A percentile compares a stretch with the other conserved stretches of the same genome.
phyloP scores from a whole-genome alignment of 2,113 vertebrate species.

The Guaruba guarouba region DNA sequence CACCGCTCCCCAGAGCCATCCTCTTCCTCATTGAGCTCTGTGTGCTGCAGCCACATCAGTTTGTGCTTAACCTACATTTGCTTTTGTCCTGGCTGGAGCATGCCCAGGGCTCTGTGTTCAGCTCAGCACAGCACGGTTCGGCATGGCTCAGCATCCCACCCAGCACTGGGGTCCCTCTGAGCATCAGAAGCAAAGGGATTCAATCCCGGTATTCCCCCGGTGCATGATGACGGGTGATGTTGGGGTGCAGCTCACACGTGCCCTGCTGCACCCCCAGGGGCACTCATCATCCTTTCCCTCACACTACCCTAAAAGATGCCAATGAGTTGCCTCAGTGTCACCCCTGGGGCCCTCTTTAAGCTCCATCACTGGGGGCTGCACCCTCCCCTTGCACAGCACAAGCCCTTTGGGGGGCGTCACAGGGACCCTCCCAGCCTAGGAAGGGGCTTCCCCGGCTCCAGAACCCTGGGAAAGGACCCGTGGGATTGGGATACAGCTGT shows the following conservation, averaged over 20 bases:
- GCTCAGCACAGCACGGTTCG: background rate
- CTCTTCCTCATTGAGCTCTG: background rate
- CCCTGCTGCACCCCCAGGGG: background rate
- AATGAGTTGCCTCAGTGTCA: background rate
- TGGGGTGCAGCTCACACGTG: background rate
- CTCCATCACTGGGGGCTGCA: background rate
- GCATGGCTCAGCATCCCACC: rapidly evolving
- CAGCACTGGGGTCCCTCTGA: background rate
- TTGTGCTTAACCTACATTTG: conserved; percentile 32
- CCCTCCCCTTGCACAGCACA: background rate
- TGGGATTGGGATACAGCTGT: rapidly evolving
- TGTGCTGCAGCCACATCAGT: background rate
- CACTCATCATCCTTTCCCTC: background rate
- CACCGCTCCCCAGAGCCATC: rapidly evolving
- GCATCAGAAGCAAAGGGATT: background rate
- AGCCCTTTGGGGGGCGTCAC: background rate
- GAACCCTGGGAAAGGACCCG: rapidly evolving
- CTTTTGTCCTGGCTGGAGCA: background rate
- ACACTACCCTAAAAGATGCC: background rate
- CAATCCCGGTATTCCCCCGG: background rate
- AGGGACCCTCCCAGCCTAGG: no score
- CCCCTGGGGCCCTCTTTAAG: background rate
- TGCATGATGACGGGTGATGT: background rate
- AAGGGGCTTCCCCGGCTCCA: background rate
- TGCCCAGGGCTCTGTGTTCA: background rate